Base-by-base conservation (phyloP, 2,113 vertebrate species). In the Lepus americanus region DNA sequence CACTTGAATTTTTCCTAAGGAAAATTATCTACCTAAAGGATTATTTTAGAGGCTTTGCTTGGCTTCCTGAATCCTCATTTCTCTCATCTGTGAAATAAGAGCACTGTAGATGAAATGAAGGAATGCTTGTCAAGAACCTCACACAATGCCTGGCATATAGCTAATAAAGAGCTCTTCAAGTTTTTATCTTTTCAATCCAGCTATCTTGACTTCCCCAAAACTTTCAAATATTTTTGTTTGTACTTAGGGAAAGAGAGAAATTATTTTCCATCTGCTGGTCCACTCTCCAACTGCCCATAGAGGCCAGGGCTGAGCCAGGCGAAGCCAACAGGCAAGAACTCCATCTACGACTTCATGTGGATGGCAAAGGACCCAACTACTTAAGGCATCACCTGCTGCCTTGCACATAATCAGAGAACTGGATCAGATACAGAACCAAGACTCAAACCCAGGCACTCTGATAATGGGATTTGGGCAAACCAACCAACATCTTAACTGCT, bases 11-110 rank as follows among this genome's bases (percentile, higher is more conserved):
- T 90, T 83, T 63, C 49, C n/a, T 49, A 12, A 27, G n/a, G 19
- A 39, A 67, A 64, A 9, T 25, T 49, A 8, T 17, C 33, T 22
- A 67, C 53, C 29, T 78, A 2, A 0, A 44, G n/a, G 59, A 66
- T 70, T 63, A 44, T 77, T 94, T 93, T 85, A 92, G 22, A 51
- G 31, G 69, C 55, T 29, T 70, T 44, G 29, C 63, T 82, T 31
- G 27, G 1, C 9, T 22, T 55, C 90, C 76, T 53, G 49, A 78
- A 87, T 44, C 27, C 23, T 72, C n/a, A 66, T 27, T 93, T 86
- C 27, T 6, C 61, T 76, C 66, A 61, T 80, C 73, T 89, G 9
- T 69, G 72, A 90, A 74, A 55, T 92, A 63, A 78, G 22, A 33
- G 82, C 29, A 22, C 33, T 70, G n/a, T 44, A 31, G 19, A 29